Base-by-base conservation (phyloP, 2,888 invertebrate species). In the Lasioglossum figueresi region DNA sequence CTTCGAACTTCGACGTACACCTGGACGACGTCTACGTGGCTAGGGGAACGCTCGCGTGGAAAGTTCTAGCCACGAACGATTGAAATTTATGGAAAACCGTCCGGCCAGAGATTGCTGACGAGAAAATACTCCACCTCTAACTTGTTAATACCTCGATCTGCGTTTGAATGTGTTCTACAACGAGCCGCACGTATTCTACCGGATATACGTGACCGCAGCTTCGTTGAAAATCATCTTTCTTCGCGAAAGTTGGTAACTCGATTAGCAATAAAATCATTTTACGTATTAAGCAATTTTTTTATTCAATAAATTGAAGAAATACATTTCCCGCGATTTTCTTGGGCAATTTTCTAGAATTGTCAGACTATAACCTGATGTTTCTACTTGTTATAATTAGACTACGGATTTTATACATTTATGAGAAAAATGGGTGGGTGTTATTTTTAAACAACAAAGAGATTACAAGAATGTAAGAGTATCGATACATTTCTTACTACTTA, bases 1-100 rank as follows among this genome's bases (percentile, higher is more conserved):
- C 34, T 19, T 34, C 66, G 34, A 66, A 66, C 66, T 66, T 66
- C 34, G 34, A 19, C 31, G 23, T 23, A 66, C 34, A 66, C 34
- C 34, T 66, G 66, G 66, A 66, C 31, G 63, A 34, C 34, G 63
- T 66, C 34, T 66, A 66, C 66, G 66, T 66, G 66, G 34, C 66
- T 19, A 31, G 31, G 10, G 31, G 66, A 34, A 66, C 8, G 31
- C 19, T 19, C 34, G 66, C 34, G 66, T 8, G 66, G 66, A 66
- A 34, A 66, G 66, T 66, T 66, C 19, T 34, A 16, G 19, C 34
- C 66, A 31, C 31, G 66, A 31, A 66, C 31, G 66, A 66, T 66
- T 66, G 66, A 66, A 66, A 66, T 34, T 31, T 66, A 66, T 66
- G 66, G 66, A 66, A 66, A 66, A 66, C 34, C 34, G 34, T 19